phyloP scores from a whole-genome alignment of 2,797 vertebrate species.

The Coracias cyanogaster region DNA sequence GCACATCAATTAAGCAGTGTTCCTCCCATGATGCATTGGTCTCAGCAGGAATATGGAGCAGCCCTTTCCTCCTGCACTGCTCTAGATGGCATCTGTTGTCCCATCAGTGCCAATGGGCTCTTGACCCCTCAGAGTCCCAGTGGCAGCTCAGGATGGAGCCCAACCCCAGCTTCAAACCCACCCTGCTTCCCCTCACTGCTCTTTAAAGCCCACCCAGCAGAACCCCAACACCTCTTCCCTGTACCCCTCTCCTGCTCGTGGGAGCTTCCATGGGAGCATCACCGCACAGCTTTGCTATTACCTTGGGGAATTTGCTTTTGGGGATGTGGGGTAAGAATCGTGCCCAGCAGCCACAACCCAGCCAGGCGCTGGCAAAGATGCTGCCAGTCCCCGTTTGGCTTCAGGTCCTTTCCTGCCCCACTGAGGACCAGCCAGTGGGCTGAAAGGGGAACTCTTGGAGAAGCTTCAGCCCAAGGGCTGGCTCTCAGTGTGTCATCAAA shows the following conservation, averaged over 20 bases:
- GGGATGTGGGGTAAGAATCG: not conserved
- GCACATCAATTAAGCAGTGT: not conserved
- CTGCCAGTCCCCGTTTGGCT: not conserved
- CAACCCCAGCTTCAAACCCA: not conserved
- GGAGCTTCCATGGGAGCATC: not conserved
- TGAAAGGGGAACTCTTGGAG: not conserved
- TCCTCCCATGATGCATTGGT: rapidly evolving
- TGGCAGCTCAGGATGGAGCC: not conserved
- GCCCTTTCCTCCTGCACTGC: not conserved
- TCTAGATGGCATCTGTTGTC: not conserved
- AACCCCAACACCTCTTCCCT: not conserved
- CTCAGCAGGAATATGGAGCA: not conserved
- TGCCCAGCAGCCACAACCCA: not conserved
- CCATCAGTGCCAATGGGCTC: not conserved
- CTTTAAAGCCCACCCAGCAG: not conserved
- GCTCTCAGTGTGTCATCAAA: not conserved
- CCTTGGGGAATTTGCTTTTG: not conserved
- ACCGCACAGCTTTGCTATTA: not conserved
- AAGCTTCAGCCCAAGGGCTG: not conserved
- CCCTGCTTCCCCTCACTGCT: not conserved
- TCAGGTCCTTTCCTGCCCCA: not conserved
- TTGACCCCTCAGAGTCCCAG: rapidly evolving
- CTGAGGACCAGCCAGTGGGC: not conserved
- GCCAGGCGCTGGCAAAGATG: not conserved
- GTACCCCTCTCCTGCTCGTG: not conserved